Conservation (phyloP, 2,888 invertebrate species). For the Deroplatys truncata region DNA sequence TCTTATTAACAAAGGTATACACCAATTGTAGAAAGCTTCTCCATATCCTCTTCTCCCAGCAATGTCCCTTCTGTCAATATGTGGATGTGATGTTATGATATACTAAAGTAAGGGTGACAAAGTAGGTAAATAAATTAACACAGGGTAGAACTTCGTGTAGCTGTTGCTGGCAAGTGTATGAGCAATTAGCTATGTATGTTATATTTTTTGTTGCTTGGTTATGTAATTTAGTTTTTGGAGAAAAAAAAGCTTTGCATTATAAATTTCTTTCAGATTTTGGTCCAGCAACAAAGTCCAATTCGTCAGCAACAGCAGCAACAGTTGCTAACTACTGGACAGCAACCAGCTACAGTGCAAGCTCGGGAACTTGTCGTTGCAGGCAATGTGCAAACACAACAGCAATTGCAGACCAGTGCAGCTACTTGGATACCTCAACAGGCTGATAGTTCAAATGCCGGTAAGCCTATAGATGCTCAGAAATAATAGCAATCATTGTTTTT, state of each 20-base stretch:
- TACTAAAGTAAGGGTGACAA: too few species aligned
- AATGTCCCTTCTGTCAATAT: too few species aligned
- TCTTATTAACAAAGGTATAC: too few species aligned
- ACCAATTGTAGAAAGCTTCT: too few species aligned
- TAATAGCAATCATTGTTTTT: neutral
- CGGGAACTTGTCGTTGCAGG: neutral
- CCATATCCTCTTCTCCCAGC: too few species aligned
- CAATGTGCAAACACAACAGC: neutral
- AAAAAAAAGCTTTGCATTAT: neutral
- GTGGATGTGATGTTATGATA: too few species aligned
- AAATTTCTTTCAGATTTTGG: constrained; percentile 4
- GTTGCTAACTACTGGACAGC: neutral
- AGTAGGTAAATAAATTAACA: too few species aligned
- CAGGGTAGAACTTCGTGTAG: too few species aligned
- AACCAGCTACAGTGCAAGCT: neutral
- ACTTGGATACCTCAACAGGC: constrained; percentile 10
- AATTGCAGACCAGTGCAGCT: constrained; percentile 1
- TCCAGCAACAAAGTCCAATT: constrained; percentile 15
- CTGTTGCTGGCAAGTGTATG: too few species aligned
- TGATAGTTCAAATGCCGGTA: neutral
- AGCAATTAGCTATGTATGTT: too few species aligned
- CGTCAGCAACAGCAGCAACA: constrained; percentile 8
- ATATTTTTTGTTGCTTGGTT: too few species aligned
- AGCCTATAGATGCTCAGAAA: neutral
- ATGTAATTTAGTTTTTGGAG: too few species aligned